phyloP scores from a whole-genome alignment of 2,888 invertebrate genomes.

The Cryptosula pallasiana region DNA sequence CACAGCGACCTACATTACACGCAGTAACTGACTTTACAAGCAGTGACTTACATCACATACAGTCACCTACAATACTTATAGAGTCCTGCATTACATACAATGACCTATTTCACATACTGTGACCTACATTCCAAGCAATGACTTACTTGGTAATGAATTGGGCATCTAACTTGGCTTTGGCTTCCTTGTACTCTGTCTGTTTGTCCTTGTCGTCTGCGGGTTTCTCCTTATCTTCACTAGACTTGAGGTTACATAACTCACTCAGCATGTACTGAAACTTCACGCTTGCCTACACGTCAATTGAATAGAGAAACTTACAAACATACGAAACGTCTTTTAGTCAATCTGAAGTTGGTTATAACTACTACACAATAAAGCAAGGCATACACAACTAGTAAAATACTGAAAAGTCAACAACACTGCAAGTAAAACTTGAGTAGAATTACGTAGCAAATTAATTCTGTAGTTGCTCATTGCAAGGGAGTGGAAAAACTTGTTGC shows the following conservation, averaged over 20 bases:
- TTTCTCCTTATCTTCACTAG: background rate
- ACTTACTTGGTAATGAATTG: slow-evolving; percentile 23
- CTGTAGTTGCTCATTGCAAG: no score
- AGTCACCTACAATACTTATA: background rate
- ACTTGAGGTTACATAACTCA: background rate
- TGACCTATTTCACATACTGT: no score
- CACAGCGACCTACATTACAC: no score
- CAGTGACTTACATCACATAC: background rate
- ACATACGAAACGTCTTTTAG: no score
- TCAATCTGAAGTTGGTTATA: no score
- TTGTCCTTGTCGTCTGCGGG: slow-evolving; percentile 13
- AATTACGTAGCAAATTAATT: no score
- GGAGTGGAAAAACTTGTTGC: no score
- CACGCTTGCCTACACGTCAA: slow-evolving; percentile 8
- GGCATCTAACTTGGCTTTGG: background rate
- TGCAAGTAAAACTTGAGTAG: no score
- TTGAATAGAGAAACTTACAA: no score
- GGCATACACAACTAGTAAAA: no score
- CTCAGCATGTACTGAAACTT: background rate
- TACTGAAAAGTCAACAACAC: no score
- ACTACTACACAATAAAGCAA: no score
- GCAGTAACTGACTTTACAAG: background rate
- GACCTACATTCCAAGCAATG: background rate
- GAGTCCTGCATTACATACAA: background rate
- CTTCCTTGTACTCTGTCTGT: slow-evolving; percentile 21